These are phyloP conservation scores for Acanthosepion lycidas DNA, from an alignment of 2,888 invertebrate species.

Conservation along the genomic window DNA sequence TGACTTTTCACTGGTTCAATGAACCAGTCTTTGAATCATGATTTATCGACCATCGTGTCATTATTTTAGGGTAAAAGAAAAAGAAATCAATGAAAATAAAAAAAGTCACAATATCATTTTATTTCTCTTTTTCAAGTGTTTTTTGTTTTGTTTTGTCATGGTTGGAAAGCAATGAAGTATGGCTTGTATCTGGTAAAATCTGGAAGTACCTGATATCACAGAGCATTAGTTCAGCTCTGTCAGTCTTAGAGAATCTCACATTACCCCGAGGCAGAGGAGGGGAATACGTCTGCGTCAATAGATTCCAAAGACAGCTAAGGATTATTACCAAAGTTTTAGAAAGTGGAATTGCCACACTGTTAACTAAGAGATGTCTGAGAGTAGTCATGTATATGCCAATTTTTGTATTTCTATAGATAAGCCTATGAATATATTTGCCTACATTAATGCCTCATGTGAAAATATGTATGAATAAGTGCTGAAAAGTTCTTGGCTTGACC, in stretches of 20 bases:
- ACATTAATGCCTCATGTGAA: background rate
- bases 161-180: background rate
- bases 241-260: background rate
- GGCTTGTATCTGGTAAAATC: background rate
- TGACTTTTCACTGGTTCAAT: background rate
- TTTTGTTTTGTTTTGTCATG: background rate
- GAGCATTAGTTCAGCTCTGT: background rate
- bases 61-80: background rate
- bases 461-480: background rate
- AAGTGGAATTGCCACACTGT: background rate
- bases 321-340: background rate
- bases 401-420: background rate
- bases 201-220: background rate
- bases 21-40: background rate
- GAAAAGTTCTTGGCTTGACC: too few species aligned
- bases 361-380: background rate
- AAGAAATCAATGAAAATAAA: background rate
- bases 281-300: background rate
- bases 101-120: background rate
- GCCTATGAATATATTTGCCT: background rate
- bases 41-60: too few species aligned
- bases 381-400: background rate
- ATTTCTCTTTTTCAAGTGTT: background rate
- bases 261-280: background rate
- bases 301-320: background rate